phyloP scores from a whole-genome alignment of 2,797 vertebrate species.

The Pelobates cultripes region DNA sequence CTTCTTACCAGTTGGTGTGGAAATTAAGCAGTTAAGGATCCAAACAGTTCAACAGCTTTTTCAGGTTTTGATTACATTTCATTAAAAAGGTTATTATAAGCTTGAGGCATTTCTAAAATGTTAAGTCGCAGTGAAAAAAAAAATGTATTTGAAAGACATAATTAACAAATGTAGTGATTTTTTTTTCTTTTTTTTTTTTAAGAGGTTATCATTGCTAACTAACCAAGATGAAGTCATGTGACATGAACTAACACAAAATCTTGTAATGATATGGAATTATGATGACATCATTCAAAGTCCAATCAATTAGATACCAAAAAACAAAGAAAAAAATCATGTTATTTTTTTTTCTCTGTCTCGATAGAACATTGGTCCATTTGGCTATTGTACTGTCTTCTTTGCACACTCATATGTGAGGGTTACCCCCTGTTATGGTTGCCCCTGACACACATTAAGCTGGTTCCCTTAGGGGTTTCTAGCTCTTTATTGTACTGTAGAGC shows the following conservation, averaged over 20 bases:
- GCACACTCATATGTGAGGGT: too few relatives aligned
- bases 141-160: slow-evolving; percentile 2
- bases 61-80: slow-evolving; percentile 30
- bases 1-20: background rate
- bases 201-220: background rate
- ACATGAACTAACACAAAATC: background rate
- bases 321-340: background rate
- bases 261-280: background rate
- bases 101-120: slow-evolving; percentile 34
- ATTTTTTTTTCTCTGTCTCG: too few relatives aligned
- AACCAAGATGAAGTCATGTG: background rate
- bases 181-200: background rate
- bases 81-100: slow-evolving; percentile 28
- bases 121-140: slow-evolving; percentile 18
- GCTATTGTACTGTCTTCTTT: too few relatives aligned
- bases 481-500: too few relatives aligned
- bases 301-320: background rate
- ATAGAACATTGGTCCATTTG: too few relatives aligned
- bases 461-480: too few relatives aligned
- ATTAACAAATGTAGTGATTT: slow-evolving; percentile 11
- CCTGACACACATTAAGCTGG: too few relatives aligned
- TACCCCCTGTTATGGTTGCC: too few relatives aligned
- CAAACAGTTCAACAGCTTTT: slow-evolving; percentile 6
- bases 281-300: background rate
- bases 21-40: slow-evolving; percentile 13